phyloP scores from a whole-genome alignment of 2,797 vertebrate species.

The Podarcis siculus region DNA sequence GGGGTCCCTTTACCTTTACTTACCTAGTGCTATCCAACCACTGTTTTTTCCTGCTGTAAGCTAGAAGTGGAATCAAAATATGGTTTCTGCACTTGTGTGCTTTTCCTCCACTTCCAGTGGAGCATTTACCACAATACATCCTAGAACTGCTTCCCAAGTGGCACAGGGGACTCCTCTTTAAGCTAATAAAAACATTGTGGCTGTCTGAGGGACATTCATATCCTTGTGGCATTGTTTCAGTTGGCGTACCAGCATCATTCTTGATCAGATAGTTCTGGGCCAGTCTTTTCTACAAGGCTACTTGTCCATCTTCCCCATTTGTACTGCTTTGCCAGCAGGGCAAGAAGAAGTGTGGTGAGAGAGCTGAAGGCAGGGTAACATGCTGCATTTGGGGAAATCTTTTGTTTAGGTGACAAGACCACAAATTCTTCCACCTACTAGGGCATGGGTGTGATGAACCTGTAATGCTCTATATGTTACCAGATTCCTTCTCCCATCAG shows the following conservation, averaged over 20 bases:
- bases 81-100: no score
- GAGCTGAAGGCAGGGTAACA: not conserved
- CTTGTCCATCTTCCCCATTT: not conserved
- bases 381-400: not conserved
- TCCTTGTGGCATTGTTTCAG: no score
- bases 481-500: no score
- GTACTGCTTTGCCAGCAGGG: not conserved
- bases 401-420: not conserved
- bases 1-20: no score
- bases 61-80: no score
- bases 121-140: not conserved
- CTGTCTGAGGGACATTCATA: no score
- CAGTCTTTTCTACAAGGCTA: not conserved
- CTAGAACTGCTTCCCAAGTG: not conserved
- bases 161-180: not conserved
- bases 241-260: no score
- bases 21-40: no score
- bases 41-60: no score
- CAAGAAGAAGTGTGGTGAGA: not conserved
- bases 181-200: not conserved
- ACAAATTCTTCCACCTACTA: not conserved
- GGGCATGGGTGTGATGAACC: not conserved
- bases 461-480: no score
- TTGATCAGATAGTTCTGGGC: not conserved
- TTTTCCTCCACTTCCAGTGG: not conserved